phyloP scores from a whole-genome alignment of 2,888 invertebrate genomes.

The Agrotis segetum region DNA sequence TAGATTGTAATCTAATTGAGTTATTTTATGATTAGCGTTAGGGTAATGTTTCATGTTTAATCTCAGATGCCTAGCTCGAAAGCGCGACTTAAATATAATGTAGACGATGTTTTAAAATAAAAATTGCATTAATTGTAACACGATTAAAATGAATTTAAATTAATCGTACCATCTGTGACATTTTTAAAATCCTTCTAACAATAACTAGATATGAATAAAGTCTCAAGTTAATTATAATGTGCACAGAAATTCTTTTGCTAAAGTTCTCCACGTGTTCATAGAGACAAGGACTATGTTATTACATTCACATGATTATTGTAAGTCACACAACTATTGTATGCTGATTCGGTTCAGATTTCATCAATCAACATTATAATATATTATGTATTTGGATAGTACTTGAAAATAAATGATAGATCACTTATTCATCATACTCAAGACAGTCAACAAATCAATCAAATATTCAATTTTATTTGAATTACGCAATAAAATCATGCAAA shows the following conservation, averaged over 20 bases:
- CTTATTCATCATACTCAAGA: conserved; percentile 12
- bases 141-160: no score
- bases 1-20: background rate
- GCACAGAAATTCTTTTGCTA: no score
- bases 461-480: conserved; percentile 23
- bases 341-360: background rate
- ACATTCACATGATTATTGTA: background rate
- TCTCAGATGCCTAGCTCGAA: background rate
- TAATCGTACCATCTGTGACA: no score
- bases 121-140: no score
- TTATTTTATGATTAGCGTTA: background rate
- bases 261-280: no score
- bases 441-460: conserved; percentile 31
- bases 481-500: conserved; percentile 33
- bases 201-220: no score
- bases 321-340: background rate
- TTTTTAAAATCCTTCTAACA: no score
- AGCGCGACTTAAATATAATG: background rate
- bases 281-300: no score
- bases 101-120: no score
- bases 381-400: conserved; percentile 5
- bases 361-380: conserved; percentile 8
- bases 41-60: background rate
- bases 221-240: no score
- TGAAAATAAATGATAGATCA: background rate